Conservation (phyloP, 2,797 vertebrate genomes). For the Otus scops region DNA sequence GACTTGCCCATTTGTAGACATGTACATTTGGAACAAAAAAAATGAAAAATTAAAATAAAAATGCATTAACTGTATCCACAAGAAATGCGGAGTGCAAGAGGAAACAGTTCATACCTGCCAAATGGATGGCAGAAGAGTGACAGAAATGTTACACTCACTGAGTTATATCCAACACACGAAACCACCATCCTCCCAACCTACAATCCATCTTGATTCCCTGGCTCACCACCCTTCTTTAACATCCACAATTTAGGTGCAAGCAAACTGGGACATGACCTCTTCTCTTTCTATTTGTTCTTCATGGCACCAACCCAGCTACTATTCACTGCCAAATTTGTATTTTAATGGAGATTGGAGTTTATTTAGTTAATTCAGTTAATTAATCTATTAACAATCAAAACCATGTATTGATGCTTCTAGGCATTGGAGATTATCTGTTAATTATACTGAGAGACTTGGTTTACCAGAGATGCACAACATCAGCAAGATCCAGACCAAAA, state of each 20-base stretch:
- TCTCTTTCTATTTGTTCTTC: neutral
- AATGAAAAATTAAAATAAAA: neutral
- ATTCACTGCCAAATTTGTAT: neutral
- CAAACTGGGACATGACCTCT: neutral
- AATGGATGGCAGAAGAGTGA: neutral
- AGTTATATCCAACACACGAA: neutral
- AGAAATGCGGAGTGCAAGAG: neutral
- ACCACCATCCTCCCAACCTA: neutral
- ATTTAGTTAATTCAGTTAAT: neutral
- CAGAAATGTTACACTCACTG: neutral
- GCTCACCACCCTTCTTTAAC: neutral
- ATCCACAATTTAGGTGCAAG: neutral
- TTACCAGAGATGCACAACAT: neutral
- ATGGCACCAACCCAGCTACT: neutral
- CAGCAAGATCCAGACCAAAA: neutral
- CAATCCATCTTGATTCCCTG: neutral
- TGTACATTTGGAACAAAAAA: neutral
- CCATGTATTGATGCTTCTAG: neutral
- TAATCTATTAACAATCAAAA: neutral
- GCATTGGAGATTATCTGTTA: neutral
- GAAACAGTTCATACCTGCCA: neutral
- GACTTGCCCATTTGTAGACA: neutral
- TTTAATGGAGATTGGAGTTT: neutral
- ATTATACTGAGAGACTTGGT: neutral
- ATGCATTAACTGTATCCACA: neutral